These are phyloP conservation scores for Aphis craccivora DNA, from an alignment of 1,140 invertebrate genomes.

Conservation along the genomic window DNA sequence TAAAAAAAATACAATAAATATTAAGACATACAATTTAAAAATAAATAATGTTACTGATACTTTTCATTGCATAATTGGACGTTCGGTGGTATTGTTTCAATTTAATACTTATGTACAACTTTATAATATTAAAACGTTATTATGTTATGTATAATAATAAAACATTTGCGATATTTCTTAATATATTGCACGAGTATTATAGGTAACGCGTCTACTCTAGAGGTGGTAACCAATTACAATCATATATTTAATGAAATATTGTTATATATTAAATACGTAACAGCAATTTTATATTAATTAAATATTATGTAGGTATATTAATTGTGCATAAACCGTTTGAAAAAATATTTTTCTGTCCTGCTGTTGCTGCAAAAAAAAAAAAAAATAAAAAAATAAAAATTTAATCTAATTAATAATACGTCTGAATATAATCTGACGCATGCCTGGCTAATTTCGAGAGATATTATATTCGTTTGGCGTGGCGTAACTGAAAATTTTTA, in stretches of 20 bases:
- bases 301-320: not conserved
- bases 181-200: not conserved
- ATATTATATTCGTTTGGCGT: not conserved
- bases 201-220: not conserved
- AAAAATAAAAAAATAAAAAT: not conserved
- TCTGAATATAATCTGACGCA: not conserved
- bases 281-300: not conserved
- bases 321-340: not conserved
- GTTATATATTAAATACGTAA: not conserved
- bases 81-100: not conserved
- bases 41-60: not conserved
- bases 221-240: not conserved
- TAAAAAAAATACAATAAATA: not conserved
- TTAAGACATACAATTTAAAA: not conserved
- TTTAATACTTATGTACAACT: not conserved
- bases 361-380: too few relatives aligned
- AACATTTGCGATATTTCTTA: not conserved
- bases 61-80: not conserved
- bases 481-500: not conserved
- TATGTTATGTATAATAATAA: not conserved
- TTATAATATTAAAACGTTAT: not conserved
- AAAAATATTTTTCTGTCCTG: not conserved
- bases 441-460: not conserved
- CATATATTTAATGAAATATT: not conserved
- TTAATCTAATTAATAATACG: not conserved